Conservation (phyloP, 2,888 invertebrate species). For the Alcis repandata region DNA sequence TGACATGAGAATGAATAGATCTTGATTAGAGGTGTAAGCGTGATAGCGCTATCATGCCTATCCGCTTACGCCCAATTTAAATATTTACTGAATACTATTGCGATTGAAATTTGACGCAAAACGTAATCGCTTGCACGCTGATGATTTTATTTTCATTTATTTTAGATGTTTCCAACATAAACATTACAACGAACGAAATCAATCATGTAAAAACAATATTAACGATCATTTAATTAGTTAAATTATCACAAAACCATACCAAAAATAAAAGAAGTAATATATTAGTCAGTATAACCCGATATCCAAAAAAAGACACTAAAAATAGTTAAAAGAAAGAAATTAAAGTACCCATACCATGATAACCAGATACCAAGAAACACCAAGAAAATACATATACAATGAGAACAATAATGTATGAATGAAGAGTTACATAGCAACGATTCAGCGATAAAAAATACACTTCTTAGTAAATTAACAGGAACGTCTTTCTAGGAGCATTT, state of each 20-base stretch:
- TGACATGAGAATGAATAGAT: not conserved
- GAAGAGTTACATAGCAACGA: slow-evolving; percentile 3
- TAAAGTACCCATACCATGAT: slow-evolving; percentile 6
- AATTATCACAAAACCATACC: slow-evolving; percentile 21
- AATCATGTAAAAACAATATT: not conserved
- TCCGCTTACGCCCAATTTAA: too few relatives aligned
- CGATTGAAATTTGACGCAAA: too few relatives aligned
- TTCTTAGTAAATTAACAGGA: too few relatives aligned
- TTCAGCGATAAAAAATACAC: not conserved
- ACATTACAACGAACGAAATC: not conserved
- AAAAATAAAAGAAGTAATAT: not conserved
- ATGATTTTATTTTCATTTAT: too few relatives aligned
- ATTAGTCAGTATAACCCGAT: not conserved
- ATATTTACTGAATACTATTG: too few relatives aligned
- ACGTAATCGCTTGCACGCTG: too few relatives aligned
- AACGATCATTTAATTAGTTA: slow-evolving; percentile 14
- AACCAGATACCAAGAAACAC: slow-evolving; percentile 19
- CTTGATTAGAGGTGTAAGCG: not conserved
- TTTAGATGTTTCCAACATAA: too few relatives aligned
- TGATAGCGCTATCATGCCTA: too few relatives aligned
- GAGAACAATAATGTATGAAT: slow-evolving; percentile 21
- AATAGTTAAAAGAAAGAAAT: not conserved
- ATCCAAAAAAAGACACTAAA: not conserved
- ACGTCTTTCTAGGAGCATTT: too few relatives aligned
- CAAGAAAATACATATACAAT: not conserved